Evolutionary conservation across 2,888 invertebrate genomes (phyloP), one percentile per base, ranked within the genome.

Genomic region (Eristalinus aeneus): DNA sequence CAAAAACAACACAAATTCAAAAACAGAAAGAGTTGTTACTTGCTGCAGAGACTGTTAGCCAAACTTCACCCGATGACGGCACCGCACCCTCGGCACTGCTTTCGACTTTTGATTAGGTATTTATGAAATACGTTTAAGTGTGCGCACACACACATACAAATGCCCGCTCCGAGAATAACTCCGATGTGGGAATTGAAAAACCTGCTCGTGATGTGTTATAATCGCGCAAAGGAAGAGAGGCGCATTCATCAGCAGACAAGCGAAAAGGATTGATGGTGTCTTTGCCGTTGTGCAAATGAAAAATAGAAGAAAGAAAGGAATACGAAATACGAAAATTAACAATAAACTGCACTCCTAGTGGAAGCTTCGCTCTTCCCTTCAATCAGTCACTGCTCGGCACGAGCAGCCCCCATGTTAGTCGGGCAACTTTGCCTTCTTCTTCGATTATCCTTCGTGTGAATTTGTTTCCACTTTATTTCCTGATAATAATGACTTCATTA

Each of bases 401-500:
- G 60, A 58, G 56, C 65, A 32, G 8, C 16, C 36, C 11, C 73
- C 4, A 0, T 22, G 39, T 53, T 72, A 63, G 67, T 73, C 68
- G 46, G 32, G 11, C 20, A 86, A 69, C 34, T 74, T 73, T 69
- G 56, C 56, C 68, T 68, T 60, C 16, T 73, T 58, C 76, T 81
- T 77, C 76, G 82, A 82, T 73, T 81, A 81, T 85, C 65, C 65
- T 86, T 77, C 65, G 77, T 82, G 82, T 86, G 82, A 86, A 82
- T 86, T 86, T 86, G 86, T 82, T 86, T 86, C 77, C 82, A 82
- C 86, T 78, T 86, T 86, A 86, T 82, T 82, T 86, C 86, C 86
- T 82, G 82, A 78, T 82, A 86, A 86, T 86, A 86, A 86, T 86
- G 86, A 86, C 86, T 86, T 86, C 86, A 86, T 86, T 78, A 86